Conservation (phyloP, 2,113 vertebrate genomes). For the Platysteira castanea region DNA sequence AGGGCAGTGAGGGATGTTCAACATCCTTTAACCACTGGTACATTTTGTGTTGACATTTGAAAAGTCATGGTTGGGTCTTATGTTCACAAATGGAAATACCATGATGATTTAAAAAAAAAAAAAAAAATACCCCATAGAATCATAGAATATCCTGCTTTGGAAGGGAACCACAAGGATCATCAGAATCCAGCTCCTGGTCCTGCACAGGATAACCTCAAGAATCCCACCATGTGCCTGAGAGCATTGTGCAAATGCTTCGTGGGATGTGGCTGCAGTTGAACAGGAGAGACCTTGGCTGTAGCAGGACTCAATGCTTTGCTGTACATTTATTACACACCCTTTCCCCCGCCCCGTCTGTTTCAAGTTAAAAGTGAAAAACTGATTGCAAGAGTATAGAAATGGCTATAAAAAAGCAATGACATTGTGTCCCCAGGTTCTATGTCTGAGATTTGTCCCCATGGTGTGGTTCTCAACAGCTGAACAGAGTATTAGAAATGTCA, state of each 20-base stretch:
- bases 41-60: not conserved
- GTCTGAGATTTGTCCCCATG: not conserved
- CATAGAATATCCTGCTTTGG: not conserved
- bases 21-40: not conserved
- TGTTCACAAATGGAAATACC: not conserved
- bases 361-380: not conserved
- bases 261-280: not conserved
- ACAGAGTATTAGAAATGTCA: not conserved
- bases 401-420: not conserved
- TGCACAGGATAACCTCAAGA: not conserved
- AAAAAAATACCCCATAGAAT: accelerated
- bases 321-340: not conserved
- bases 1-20: not conserved
- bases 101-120: not conserved
- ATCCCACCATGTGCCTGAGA: not conserved
- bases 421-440: not conserved
- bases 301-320: not conserved
- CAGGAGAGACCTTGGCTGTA: not conserved
- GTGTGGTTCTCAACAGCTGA: not conserved
- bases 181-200: not conserved
- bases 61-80: not conserved
- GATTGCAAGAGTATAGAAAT: not conserved
- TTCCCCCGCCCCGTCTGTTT: not conserved
- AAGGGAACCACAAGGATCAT: not conserved
- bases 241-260: not conserved